Evolutionary conservation across 1,140 invertebrate species (phyloP).

Genomic region (Amphibalanus amphitrite): DNA sequence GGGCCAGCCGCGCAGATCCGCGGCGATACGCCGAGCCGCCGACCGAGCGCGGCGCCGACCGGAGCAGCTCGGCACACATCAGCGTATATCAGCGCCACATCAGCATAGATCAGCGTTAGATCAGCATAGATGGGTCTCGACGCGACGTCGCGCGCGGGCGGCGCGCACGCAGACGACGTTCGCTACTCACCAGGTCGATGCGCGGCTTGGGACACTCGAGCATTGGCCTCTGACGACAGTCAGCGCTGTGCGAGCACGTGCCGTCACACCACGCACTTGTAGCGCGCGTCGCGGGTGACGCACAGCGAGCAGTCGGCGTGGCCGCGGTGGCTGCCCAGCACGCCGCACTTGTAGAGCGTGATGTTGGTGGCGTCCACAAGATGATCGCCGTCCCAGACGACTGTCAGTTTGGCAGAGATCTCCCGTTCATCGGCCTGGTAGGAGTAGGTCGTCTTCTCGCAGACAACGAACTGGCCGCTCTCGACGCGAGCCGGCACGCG

Average conservation of each 20-base stretch:
- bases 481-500: constrained; percentile 59
- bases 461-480: constrained; percentile 56
- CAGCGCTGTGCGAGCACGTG: constrained; percentile 64
- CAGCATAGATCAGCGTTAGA: too few species aligned
- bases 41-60: too few species aligned
- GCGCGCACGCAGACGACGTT: neutral
- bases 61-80: too few species aligned
- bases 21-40: too few species aligned
- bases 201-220: constrained; percentile 71
- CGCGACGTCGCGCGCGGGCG: too few species aligned
- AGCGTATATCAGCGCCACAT: too few species aligned
- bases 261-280: constrained; percentile 85
- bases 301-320: constrained; percentile 88
- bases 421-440: constrained; percentile 70
- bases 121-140: too few species aligned
- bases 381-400: constrained; percentile 83
- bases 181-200: constrained; percentile 59
- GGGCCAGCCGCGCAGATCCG: too few species aligned
- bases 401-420: constrained; percentile 69
- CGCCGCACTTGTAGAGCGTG: constrained; percentile 84
- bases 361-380: constrained; percentile 77
- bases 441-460: constrained; percentile 74
- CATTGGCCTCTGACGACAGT: constrained; percentile 49
- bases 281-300: constrained; percentile 59
- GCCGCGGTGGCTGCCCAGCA: constrained; percentile 73